phyloP scores from a whole-genome alignment of 2,113 vertebrate species.

The Gila orcuttii region DNA sequence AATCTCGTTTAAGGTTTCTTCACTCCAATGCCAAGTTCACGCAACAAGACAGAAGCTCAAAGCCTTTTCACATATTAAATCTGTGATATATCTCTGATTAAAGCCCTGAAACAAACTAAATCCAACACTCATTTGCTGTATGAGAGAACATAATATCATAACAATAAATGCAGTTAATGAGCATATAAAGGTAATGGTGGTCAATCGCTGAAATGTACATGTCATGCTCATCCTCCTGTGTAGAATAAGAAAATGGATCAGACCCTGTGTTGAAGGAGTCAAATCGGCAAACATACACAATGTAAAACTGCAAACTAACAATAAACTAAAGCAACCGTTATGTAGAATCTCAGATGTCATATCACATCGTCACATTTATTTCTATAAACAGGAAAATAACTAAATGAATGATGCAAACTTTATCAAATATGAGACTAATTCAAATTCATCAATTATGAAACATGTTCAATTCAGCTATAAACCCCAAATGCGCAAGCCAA shows the following conservation, averaged over 20 bases:
- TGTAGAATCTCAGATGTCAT: background rate
- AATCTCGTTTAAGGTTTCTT: too few relatives aligned
- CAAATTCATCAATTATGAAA: too few relatives aligned
- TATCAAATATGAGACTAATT: background rate
- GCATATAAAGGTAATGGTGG: too few relatives aligned
- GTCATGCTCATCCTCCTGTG: too few relatives aligned
- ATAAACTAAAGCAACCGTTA: background rate
- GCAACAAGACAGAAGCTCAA: background rate
- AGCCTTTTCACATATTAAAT: background rate
- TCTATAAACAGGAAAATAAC: background rate
- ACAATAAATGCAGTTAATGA: background rate
- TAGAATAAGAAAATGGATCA: background rate
- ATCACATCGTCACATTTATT: background rate
- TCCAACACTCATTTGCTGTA: background rate
- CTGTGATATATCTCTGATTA: background rate
- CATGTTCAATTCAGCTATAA: background rate
- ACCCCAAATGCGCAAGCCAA: background rate
- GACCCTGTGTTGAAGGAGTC: background rate
- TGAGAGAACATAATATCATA: background rate
- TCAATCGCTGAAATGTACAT: too few relatives aligned
- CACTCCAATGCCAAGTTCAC: too few relatives aligned
- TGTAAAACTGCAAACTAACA: background rate
- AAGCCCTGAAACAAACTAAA: background rate
- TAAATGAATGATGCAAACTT: background rate
- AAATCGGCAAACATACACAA: background rate